Conservation (phyloP, 2,113 vertebrate species). For the human region DNA sequence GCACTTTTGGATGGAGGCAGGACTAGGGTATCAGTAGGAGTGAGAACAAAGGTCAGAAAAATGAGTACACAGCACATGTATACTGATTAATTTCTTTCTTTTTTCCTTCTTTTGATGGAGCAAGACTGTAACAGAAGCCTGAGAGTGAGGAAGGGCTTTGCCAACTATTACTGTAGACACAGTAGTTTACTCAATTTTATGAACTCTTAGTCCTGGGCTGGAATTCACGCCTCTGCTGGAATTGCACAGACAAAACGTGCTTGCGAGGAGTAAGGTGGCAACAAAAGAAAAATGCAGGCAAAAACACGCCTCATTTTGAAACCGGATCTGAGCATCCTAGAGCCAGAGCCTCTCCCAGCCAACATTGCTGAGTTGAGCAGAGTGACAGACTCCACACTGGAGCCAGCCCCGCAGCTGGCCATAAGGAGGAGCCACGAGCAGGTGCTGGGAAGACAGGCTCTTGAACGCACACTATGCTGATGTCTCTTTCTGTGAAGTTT, state of each 20-base stretch:
- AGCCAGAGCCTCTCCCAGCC: neutral
- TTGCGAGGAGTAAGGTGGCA: neutral
- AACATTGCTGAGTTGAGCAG: neutral
- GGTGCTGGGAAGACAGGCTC: neutral
- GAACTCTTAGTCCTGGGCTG: no score
- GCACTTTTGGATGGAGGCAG: neutral
- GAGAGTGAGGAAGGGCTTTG: neutral
- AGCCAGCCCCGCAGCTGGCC: neutral
- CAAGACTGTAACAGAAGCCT: neutral
- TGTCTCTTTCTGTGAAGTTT: neutral
- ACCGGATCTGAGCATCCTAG: neutral
- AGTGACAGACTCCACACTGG: rapidly evolving
- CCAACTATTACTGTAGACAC: neutral
- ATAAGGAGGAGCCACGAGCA: neutral
- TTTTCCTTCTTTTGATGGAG: neutral
- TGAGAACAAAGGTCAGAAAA: neutral
- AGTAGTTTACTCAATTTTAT: rapidly evolving
- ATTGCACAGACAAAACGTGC: no score
- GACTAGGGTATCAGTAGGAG: neutral
- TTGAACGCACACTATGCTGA: neutral
- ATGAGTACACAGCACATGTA: no score
- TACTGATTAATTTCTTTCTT: rapidly evolving
- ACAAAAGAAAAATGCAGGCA: neutral
- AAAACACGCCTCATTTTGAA: neutral
- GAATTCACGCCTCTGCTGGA: neutral